phyloP scores from a whole-genome alignment of 1,140 invertebrate species.

The Orussus abietinus region DNA sequence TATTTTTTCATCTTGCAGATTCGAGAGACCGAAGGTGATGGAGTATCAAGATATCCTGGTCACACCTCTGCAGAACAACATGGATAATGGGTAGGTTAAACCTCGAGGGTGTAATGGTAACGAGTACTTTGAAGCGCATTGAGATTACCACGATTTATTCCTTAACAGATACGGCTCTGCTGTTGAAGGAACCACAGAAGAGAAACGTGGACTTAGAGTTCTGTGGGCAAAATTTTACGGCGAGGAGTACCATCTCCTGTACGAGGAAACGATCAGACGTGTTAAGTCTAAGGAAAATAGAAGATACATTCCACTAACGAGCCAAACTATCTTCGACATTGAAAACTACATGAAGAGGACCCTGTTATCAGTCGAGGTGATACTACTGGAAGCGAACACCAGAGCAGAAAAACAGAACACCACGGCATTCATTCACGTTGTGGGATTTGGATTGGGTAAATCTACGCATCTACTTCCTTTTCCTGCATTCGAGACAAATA shows the following conservation, averaged over 20 bases:
- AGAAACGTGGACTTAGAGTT: slow-evolving; percentile 27
- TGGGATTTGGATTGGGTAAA: slow-evolving; percentile 50
- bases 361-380: slow-evolving; percentile 45
- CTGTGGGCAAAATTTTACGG: slow-evolving; percentile 47
- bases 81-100: slow-evolving; percentile 46
- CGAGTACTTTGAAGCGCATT: neutral
- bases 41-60: slow-evolving; percentile 59
- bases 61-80: slow-evolving; percentile 51
- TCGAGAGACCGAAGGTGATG: slow-evolving; percentile 52
- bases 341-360: slow-evolving; percentile 49
- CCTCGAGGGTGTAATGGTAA: neutral
- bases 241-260: slow-evolving; percentile 38
- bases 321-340: slow-evolving; percentile 41
- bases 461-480: too few relatives aligned
- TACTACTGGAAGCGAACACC: slow-evolving; percentile 47
- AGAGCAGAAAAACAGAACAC: slow-evolving; percentile 46
- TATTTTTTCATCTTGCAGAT: slow-evolving; percentile 25
- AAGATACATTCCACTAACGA: slow-evolving; percentile 31
- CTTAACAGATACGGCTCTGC: slow-evolving; percentile 22
- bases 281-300: slow-evolving; percentile 35
- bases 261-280: slow-evolving; percentile 33
- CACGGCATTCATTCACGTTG: slow-evolving; percentile 49
- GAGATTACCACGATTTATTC: slow-evolving; percentile 7
- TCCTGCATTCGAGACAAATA: too few relatives aligned
- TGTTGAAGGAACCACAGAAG: slow-evolving; percentile 22